Evolutionary conservation across 2,113 vertebrate species (phyloP).

Genomic region (Pao palembangensis): DNA sequence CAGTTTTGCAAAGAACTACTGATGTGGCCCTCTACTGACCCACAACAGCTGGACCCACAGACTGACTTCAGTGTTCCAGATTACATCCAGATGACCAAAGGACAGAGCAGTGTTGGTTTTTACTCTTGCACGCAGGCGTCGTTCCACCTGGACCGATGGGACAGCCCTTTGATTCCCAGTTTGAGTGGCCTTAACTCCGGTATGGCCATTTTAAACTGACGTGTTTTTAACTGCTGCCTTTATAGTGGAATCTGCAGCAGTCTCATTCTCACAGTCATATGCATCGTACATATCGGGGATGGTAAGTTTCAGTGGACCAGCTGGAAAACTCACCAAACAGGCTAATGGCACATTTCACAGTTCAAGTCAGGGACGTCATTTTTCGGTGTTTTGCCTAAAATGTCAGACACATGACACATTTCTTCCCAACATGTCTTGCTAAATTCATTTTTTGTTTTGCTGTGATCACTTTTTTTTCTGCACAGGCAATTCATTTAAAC

Average conservation of each 20-base stretch:
- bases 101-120: conserved; percentile 11
- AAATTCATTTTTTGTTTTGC: conserved; percentile 23
- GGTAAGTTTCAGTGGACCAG: conserved; percentile 42
- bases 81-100: conserved; percentile 16
- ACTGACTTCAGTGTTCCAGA: conserved; percentile 20
- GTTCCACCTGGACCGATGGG: conserved; percentile 32
- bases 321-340: conserved; percentile 6
- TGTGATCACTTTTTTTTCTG: conserved; percentile 12
- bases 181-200: conserved; percentile 50
- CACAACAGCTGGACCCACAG: conserved; percentile 27
- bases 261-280: conserved; percentile 9
- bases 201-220: conserved; percentile 43
- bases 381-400: conserved; percentile 19
- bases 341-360: conserved; percentile 12
- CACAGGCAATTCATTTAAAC: conserved; percentile 15
- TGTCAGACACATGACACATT: conserved; percentile 16
- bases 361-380: conserved; percentile 24
- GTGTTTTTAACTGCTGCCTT: conserved; percentile 33
- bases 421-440: conserved; percentile 12
- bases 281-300: conserved; percentile 15
- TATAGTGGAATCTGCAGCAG: conserved; percentile 21
- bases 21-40: conserved; percentile 62
- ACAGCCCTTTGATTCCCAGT: conserved; percentile 21
- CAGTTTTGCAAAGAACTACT: conserved; percentile 53
- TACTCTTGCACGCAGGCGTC: conserved; percentile 17